Evolutionary conservation across 2,113 vertebrate species (phyloP), one percentile per base, ranked within the genome.

Genomic region (Geococcyx californianus): DNA sequence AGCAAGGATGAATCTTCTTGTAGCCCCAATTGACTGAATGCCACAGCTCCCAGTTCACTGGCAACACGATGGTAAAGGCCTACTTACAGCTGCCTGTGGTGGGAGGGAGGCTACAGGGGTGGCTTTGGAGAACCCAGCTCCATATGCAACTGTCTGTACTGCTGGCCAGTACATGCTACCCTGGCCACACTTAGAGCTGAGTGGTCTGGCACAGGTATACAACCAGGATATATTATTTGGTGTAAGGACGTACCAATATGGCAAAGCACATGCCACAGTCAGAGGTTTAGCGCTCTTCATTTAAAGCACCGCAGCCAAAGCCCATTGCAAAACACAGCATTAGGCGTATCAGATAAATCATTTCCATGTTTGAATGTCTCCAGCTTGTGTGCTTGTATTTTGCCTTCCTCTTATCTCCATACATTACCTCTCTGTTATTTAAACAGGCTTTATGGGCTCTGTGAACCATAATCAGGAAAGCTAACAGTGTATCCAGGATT

Each of bases 231-330:
- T 10, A 13, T 9, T 29, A 18, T 40, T 36, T 59, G 47, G 38
- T 70, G 25, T 28, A 54, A 54, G n/a, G 76, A 54, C 40, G 10
- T 3, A 49, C 4, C 55, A 47, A 74, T 2, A 23, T 9, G 11
- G 19, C 58, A 42, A 52, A 73, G 77, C 23, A 44, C 13, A 66
- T 1, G 1, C 13, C 8, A 3, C 49, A 78, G 80, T 19, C 38
- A 45, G 31, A 87, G 54, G 36, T 24, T 44, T 36, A 47, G 44
- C 24, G 36, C 17, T 80, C 33, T 44, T 78, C 70, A 40, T 20
- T 19, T 42, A 10, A 45, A 69, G 54, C 58, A 24, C n/a, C 63
- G 63, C 82, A 96, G 59, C 40, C 92, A 84, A 76, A 92, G 75
- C 25, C 28, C 69, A 2, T 6, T 69, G 63, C 47, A 86, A 69